Conservation (phyloP, 2,113 vertebrate genomes). For the Pluvianellus socialis region DNA sequence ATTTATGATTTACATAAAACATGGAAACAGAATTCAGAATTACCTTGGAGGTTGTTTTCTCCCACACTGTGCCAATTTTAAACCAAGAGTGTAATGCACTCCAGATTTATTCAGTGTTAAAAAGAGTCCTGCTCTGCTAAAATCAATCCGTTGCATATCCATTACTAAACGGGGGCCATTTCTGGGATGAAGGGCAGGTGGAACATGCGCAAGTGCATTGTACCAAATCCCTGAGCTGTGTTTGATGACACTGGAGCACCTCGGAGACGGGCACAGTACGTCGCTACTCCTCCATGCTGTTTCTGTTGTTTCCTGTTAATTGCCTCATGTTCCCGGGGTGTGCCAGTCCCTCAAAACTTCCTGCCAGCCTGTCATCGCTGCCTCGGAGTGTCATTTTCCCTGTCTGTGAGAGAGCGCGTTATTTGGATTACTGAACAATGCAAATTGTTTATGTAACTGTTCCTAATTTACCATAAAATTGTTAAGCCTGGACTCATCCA, state of each 20-base stretch:
- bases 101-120: constrained; percentile 33
- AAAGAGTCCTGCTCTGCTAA: constrained; percentile 24
- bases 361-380: not conserved
- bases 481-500: not conserved
- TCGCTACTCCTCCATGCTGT: not conserved
- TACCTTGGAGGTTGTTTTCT: constrained; percentile 55
- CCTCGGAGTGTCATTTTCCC: not conserved
- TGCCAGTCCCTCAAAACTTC: not conserved
- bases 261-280: not conserved
- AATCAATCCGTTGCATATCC: not conserved
- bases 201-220: not conserved
- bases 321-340: constrained; percentile 6
- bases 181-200: not conserved
- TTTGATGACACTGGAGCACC: not conserved
- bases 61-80: constrained; percentile 58
- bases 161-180: not conserved
- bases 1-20: constrained; percentile 23
- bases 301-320: not conserved
- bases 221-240: not conserved
- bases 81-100: not conserved
- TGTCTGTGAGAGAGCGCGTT: not conserved
- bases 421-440: constrained; percentile 23
- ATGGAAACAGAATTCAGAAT: constrained; percentile 48
- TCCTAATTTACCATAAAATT: not conserved
- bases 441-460: not conserved